Evolutionary conservation across 2,797 vertebrate species (phyloP), one percentile per base, ranked within the genome.

Genomic region (Crenichthys baileyi): DNA sequence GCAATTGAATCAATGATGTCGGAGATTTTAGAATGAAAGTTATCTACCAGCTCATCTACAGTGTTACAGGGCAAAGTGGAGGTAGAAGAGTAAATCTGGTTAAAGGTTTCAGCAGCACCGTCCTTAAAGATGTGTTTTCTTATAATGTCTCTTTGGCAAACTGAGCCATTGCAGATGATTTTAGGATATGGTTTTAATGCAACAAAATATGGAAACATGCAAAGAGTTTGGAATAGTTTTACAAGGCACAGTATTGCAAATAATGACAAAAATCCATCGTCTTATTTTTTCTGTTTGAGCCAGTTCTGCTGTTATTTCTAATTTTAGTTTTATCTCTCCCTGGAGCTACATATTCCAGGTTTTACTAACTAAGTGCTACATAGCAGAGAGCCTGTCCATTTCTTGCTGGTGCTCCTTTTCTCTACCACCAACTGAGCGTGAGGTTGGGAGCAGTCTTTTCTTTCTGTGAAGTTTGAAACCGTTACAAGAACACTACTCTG

Each of bases 401-500:
- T 70, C 77, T 26, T 67, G 87, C 70, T 82, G 73, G n/a, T 79
- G 70, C 73, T 78, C 75, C 83, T 76, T 76, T 41, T 74, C 8
- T 72, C 58, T 7, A 55, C n/a, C 3, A 8, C 58, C 55, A 6
- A 41, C 31, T 61, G 65, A 81, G 60, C 24, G 0, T 11, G 71
- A 79, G 8, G 41, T 75, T 74, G 78, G 55, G 63, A 79, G 79
- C 63, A 61, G 29, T 41, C 72, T 53, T 46, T 29, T 1, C 39
- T 7, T 22, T 70, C 76, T 74, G 68, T 24, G 46, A 82, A 77
- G 73, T 84, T 85, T 22, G 29, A 1, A 0, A 26, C 63, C 67
- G 51, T 70, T 73, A 41, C 15, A 71, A 71, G 8, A 6, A 46
- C 36, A 2, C 39, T 31, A 16, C 56, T 46, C 39, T 39, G 44